These are phyloP conservation scores for Xiphophorus couchianus DNA, from an alignment of 2,113 vertebrate species.

Conservation along the genomic window DNA sequence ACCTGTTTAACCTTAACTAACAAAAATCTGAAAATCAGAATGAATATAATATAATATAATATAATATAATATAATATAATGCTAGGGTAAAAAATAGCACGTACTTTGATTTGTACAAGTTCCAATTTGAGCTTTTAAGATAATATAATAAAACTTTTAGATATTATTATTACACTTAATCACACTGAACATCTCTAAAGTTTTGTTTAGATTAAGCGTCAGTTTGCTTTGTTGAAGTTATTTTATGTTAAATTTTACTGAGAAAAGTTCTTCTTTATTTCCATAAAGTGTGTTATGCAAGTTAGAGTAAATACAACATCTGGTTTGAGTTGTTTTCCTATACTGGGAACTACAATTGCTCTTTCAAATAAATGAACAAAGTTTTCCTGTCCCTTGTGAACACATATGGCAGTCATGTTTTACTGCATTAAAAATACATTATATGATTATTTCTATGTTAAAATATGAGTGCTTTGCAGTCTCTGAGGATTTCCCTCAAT, in stretches of 20 bases:
- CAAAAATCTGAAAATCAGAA: neutral
- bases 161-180: too few species aligned
- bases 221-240: neutral
- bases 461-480: neutral
- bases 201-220: neutral
- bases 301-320: neutral
- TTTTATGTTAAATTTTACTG: neutral
- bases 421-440: neutral
- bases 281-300: neutral
- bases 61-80: too few species aligned
- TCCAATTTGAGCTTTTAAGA: too few species aligned
- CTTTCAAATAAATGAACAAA: neutral
- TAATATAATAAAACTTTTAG: neutral
- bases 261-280: too few species aligned
- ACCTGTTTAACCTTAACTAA: neutral
- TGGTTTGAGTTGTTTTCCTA: neutral
- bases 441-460: neutral
- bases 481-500: neutral
- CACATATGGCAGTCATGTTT: neutral
- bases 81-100: too few species aligned
- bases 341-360: neutral
- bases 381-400: too few species aligned
- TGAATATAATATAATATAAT: neutral
- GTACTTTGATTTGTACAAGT: neutral
- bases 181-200: too few species aligned